Evolutionary conservation across 2,888 invertebrate species (phyloP), one percentile per base, ranked within the genome.

Genomic region (Heteropelma amictum): DNA sequence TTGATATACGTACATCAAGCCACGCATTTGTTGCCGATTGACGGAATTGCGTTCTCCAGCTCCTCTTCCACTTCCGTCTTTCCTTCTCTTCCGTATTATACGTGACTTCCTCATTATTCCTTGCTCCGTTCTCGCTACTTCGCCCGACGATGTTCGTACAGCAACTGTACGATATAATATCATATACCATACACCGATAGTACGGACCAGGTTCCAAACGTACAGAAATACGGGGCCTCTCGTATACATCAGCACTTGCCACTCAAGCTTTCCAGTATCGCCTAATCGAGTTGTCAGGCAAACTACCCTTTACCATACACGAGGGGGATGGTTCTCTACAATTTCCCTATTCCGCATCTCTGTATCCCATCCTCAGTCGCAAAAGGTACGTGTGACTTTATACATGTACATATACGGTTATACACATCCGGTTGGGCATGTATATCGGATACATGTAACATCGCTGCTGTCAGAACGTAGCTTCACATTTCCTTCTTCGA

Each of bases 221-320:
- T 65, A 28, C 45, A 72, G 72, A 58, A 72, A 72, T 58, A 65
- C 42, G 8, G 12, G 19, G 14, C 19, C 56, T 23, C 53, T 12
- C 28, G 38, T 58, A 80, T 83, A 82, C 80, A 81, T 83, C 84
- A 82, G 79, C 81, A 85, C 83, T 85, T 84, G 84, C 83, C 84
- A 85, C 84, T 85, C 85, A 77, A 82, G 81, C 77, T 81, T 65
- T 76, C 53, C 54, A 82, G 80, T 83, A 83, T 82, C 82, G 82
- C 82, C 80, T 85, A 85, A 85, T 85, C 85, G 84, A 85, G 85
- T 85, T 85, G 85, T 85, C 84, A 84, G 81, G 82, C 84, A 85
- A 85, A 84, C 84, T 85, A 85, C 85, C 85, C 81, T 84, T 84
- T 83, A 81, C 81, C 78, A 78, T 81, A 78, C 77, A 80, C 79